Base-by-base conservation (phyloP, 1,140 invertebrate genomes). In the Trichomalopsis sarcophagae region DNA sequence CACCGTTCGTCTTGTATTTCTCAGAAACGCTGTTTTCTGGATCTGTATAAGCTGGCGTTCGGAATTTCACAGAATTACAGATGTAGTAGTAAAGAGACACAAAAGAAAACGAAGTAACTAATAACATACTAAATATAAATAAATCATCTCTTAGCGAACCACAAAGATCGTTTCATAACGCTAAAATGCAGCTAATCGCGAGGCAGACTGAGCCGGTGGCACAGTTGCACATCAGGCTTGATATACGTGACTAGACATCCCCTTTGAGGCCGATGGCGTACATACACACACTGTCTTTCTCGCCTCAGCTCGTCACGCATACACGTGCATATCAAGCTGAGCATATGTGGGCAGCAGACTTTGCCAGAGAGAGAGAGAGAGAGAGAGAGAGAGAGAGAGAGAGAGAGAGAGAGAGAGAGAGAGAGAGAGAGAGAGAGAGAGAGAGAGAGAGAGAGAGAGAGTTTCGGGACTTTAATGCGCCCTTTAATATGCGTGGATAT, bases 171-270 rank as follows among this genome's bases (percentile, higher is more conserved):
- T 7, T 9, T 9, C 6, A 62, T 1, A n/a, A 17, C 21, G 5
- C 21, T 62, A 55, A 44, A 44, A n/a, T 62, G 21, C 17, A 62
- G 55, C 55, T 62, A 62, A 62, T 62, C 17, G 6, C 55, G 17
- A 62, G 21, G 21, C 55, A n/a, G 21, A 62, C 55, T 62, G 55
- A 6, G 55, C 4, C 55, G 17, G 55, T 21, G 6, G 0, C 55
- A 62, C 17, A 62, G 55, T 62, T n/a, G 55, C 21, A 62, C 55
- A 62, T 21, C 55, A n/a, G 17, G n/a, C 66, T 62, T 69, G 66
- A 80, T 69, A 80, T 27, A 27, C 27, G 27, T n/a, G 55, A 80
- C 66, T 80, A 44, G 78, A 47, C 30, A 69, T 68, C 62, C 33
- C 62, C 62, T 80, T 69, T 69, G 62, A 11, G 66, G 10, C 2